phyloP scores from a whole-genome alignment of 1,140 invertebrate genomes.

The Polypedilum vanderplanki region DNA sequence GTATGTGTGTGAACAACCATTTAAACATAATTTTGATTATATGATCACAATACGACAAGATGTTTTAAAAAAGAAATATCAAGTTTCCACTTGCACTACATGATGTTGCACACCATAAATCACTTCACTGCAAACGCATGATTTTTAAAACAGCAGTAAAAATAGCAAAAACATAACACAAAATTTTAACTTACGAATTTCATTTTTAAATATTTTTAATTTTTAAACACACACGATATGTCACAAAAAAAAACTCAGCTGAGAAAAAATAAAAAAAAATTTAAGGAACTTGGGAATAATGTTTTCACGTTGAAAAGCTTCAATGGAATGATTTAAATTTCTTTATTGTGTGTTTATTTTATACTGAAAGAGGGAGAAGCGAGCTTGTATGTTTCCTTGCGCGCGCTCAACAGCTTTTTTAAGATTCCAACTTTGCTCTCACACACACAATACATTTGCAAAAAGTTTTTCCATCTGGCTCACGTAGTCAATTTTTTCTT shows the following conservation, averaged over 20 bases:
- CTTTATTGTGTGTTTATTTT: slow-evolving; percentile 28
- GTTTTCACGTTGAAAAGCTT: slow-evolving; percentile 21
- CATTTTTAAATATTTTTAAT: not conserved
- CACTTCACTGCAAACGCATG: not conserved
- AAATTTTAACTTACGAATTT: slow-evolving; percentile 28
- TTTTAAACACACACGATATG: not conserved
- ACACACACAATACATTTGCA: not conserved
- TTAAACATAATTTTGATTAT: not conserved
- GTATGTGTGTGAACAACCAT: not conserved
- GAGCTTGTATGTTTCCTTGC: not conserved
- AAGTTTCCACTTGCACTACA: not conserved
- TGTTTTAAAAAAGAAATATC: not conserved
- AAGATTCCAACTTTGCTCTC: not conserved
- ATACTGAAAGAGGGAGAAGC: slow-evolving; percentile 20
- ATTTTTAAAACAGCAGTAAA: not conserved
- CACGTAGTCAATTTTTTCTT: slow-evolving; percentile 6
- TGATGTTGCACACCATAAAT: not conserved
- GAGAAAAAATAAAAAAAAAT: not conserved
- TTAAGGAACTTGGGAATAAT: not conserved
- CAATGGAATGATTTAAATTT: slow-evolving; percentile 26
- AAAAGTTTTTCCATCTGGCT: not conserved
- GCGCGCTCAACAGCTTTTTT: not conserved
- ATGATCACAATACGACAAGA: not conserved
- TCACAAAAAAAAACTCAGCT: not conserved
- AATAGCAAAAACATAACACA: not conserved